A percentile compares a stretch with the other conserved stretches of the same genome.
Evolutionary conservation across 2,113 vertebrate species (phyloP).

Genomic region (Dipodomys merriami): DNA sequence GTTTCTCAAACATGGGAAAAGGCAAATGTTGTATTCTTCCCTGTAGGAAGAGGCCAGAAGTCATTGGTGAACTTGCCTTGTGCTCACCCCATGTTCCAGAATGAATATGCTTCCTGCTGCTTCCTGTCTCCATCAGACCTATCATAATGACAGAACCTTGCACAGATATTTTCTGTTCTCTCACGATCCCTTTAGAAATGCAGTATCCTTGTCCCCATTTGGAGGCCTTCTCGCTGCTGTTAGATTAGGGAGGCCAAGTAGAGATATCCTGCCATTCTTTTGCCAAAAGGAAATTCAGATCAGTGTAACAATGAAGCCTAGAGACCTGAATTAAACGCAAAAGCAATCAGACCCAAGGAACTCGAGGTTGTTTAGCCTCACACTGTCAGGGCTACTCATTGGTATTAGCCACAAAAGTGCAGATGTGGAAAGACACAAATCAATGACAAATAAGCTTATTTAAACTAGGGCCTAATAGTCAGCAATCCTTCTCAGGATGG

Average conservation of each 20-base stretch:
- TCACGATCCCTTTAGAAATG: background rate
- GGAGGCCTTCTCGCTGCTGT: background rate
- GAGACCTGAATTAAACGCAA: background rate
- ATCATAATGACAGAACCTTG: background rate
- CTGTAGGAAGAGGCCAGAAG: background rate
- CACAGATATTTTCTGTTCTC: no score
- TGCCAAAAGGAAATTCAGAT: background rate
- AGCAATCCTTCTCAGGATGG: background rate
- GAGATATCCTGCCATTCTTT: background rate
- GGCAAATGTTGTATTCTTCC: background rate
- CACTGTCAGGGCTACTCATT: background rate
- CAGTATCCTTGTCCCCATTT: fast-evolving
- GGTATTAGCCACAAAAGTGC: background rate
- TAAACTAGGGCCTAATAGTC: background rate
- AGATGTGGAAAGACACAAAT: background rate
- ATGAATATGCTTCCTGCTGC: no score
- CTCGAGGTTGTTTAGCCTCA: background rate
- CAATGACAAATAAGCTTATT: background rate
- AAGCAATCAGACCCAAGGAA: background rate
- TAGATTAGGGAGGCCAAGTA: background rate
- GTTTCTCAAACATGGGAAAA: background rate
- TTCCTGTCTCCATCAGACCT: background rate
- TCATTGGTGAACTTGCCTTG: background rate
- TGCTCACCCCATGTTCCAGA: background rate
- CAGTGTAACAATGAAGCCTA: background rate